Evolutionary conservation across 2,888 invertebrate species (phyloP).

Genomic region (Cerceris rybyensis): DNA sequence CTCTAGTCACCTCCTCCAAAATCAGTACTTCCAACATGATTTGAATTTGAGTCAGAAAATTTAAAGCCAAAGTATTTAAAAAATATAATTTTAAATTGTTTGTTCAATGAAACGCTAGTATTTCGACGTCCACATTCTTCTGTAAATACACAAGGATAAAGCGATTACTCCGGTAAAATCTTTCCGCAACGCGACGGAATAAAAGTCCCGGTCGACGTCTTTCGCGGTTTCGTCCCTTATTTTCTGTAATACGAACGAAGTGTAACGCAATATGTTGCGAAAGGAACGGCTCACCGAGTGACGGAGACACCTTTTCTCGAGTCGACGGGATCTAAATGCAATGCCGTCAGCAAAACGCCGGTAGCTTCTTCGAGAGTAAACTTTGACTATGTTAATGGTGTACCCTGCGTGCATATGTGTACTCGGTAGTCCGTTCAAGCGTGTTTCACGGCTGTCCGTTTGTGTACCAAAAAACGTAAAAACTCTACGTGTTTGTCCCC

Average conservation of each 20-base stretch:
- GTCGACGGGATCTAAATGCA: slow-evolving; percentile 19
- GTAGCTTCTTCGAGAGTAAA: slow-evolving; percentile 45
- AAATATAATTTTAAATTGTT: no score
- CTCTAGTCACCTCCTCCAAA: no score
- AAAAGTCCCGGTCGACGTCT: background rate
- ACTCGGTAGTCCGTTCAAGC: slow-evolving; percentile 23
- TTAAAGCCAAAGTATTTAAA: no score
- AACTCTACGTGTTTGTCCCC: slow-evolving; percentile 14
- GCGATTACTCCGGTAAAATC: background rate
- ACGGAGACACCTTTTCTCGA: slow-evolving; percentile 28
- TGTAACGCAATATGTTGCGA: slow-evolving; percentile 14
- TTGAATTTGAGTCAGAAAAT: no score
- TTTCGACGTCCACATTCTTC: no score
- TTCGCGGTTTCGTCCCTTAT: background rate
- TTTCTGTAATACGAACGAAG: slow-evolving; percentile 19
- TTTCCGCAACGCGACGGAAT: background rate
- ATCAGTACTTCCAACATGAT: no score
- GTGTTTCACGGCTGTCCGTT: slow-evolving; percentile 15
- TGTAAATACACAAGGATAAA: no score
- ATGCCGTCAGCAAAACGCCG: slow-evolving; percentile 49
- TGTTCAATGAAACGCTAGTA: no score
- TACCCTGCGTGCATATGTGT: slow-evolving; percentile 17
- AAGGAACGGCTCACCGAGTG: background rate
- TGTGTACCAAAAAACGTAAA: slow-evolving; percentile 25
- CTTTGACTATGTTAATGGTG: slow-evolving; percentile 48